Evolutionary conservation across 2,113 vertebrate genomes (phyloP), one percentile per base, ranked within the genome.

Genomic region (cattle (Bos taurus)): DNA sequence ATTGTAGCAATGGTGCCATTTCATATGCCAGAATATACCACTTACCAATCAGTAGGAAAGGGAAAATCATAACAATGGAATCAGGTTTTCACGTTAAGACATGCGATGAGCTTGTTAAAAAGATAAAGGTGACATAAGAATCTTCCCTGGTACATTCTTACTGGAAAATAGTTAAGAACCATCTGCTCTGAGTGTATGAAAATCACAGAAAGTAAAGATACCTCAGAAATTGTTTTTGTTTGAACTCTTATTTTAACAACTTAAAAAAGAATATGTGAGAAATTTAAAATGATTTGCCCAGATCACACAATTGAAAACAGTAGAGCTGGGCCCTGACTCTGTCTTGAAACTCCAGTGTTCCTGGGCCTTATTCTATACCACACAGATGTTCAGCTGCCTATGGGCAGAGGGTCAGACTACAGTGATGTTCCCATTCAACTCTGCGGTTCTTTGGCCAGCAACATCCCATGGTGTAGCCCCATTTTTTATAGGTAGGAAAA

Each of bases 201-300:
- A 89, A 86, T 91, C 36, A 54, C 52, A 94, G 71, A 90, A 92
- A 93, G 23, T 59, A 86, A 86, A 25, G 30, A 74, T 62, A 89
- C 23, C 1, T 62, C 25, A 62, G 62, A 86, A 85, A 78, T 50
- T 90, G 26, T 84, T 96, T 89, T 89, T 96, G 7, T 88, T 91
- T 33, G 88, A 67, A 60, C 4, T 80, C 23, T 97, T 30, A 85
- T 88, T 96, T 92, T 94, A 93, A 93, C 23, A 88, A 40, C 50
- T 80, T 16, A 87, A 14, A 12, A 21, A 36, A 33, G 28, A 85
- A 57, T 16, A 71, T 0, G 11, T 50, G 28, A 6, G 13, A 33
- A 28, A 59, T 62, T 88, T 96, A 23, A 88, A 71, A 83, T 46
- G 16, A 57, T 87, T 81, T 96, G 36, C 30, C 64, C 19, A 36